These are phyloP conservation scores for Emydoidea blandingii DNA, from an alignment of 2,797 vertebrate species.

Conservation along the genomic window DNA sequence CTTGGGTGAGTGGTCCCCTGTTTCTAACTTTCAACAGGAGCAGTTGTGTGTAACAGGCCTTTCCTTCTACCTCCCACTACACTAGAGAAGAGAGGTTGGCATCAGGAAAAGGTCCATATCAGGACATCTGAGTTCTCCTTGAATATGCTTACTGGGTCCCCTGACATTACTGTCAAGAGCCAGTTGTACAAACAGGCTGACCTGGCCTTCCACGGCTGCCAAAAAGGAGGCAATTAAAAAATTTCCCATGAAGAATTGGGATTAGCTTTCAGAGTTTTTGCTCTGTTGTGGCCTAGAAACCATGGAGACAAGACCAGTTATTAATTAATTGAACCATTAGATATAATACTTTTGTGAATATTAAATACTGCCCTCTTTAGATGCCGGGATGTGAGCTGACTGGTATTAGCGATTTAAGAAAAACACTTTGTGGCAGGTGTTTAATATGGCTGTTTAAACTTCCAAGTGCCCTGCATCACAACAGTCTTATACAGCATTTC, in stretches of 20 bases:
- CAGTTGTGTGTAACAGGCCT: rapidly evolving
- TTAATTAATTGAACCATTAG: conserved; percentile 57
- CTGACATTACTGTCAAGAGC: not conserved
- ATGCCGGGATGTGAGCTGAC: conserved; percentile 34
- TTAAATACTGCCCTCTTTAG: conserved; percentile 37
- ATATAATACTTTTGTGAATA: conserved; percentile 39
- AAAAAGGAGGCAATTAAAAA: conserved; percentile 2
- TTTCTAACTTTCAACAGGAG: not conserved
- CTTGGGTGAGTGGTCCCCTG: not conserved
- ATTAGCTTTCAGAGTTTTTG: conserved; percentile 4
- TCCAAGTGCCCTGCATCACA: conserved; percentile 23
- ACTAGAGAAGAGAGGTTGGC: not conserved
- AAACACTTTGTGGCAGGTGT: not conserved
- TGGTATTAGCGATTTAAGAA: conserved; percentile 13
- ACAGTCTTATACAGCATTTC: not conserved
- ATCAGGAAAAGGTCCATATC: not conserved
- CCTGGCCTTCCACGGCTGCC: not conserved
- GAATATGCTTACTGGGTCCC: not conserved
- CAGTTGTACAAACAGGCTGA: not conserved
- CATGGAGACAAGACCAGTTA: not conserved
- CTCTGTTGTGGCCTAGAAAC: conserved; percentile 32
- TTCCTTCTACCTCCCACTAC: not conserved
- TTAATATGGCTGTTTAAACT: not conserved
- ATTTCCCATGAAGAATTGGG: not conserved
- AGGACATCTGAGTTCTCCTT: not conserved